These are phyloP conservation scores for Macrocentrus cingulum DNA, from an alignment of 1,140 invertebrate species.

Conservation along the genomic window DNA sequence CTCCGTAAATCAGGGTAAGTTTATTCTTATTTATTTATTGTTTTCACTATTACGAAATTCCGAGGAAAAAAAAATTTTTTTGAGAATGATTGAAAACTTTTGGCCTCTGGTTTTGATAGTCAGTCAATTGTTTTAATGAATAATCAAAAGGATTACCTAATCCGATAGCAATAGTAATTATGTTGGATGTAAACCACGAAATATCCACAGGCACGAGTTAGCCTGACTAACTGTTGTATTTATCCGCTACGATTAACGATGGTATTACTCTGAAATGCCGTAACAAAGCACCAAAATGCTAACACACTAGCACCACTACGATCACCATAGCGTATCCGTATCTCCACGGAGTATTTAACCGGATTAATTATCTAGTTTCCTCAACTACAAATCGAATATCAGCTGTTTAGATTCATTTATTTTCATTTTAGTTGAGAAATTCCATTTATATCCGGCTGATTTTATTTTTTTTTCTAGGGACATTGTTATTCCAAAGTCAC, in stretches of 20 bases:
- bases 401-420: background rate
- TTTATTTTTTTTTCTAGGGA: conserved; percentile 57
- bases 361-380: conserved; percentile 13
- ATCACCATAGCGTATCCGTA: background rate
- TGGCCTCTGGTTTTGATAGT: no score
- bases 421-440: conserved; percentile 18
- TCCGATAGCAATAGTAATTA: background rate
- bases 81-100: no score
- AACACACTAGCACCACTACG: background rate
- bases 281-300: conserved; percentile 13
- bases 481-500: conserved; percentile 69
- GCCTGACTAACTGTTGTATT: conserved; percentile 4
- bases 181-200: conserved; percentile 8
- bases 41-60: conserved; percentile 9
- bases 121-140: no score
- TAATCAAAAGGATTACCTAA: conserved; percentile 1
- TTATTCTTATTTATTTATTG: no score
- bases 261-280: conserved; percentile 6
- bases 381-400: background rate
- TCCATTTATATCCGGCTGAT: conserved; percentile 26
- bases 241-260: conserved; percentile 5
- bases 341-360: background rate
- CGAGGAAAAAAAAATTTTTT: background rate
- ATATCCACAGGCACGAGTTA: background rate
- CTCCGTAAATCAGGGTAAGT: conserved; percentile 79